phyloP scores from a whole-genome alignment of 37 sponge, comb jelly and placozoan species.

The Halisarca cf. caerulea region DNA sequence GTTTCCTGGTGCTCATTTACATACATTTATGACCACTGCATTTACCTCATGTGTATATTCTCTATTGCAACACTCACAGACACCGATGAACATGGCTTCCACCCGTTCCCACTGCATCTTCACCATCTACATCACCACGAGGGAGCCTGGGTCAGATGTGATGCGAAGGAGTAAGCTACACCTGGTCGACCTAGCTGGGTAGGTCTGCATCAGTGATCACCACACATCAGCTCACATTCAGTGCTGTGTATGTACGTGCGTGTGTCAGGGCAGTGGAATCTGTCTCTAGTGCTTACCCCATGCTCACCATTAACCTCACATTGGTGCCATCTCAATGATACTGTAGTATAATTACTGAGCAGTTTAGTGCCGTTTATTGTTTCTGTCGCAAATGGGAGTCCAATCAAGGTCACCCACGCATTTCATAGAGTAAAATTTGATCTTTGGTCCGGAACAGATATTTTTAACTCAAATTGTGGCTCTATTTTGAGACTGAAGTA shows the following conservation, averaged over 20 bases:
- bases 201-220: no score
- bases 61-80: slow-evolving; percentile 44
- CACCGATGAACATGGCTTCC: slow-evolving; percentile 99
- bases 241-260: not conserved
- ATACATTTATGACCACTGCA: no score
- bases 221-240: no score
- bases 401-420: no score
- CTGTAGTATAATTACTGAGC: no score
- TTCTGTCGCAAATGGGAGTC: no score
- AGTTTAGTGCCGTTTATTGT: no score
- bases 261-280: not conserved
- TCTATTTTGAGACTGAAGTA: no score
- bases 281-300: not conserved
- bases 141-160: slow-evolving; percentile 85
- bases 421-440: no score
- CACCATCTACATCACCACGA: slow-evolving; percentile 84
- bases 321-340: not conserved
- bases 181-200: slow-evolving; percentile 98
- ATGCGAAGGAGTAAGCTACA: slow-evolving; percentile 88
- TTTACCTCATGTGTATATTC: not conserved
- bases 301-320: not conserved
- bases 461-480: no score
- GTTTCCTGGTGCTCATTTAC: no score
- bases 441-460: no score
- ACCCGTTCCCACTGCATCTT: slow-evolving; percentile 99